These are phyloP conservation scores for Misgurnus anguillicaudatus DNA, from an alignment of 2,113 vertebrate species.

Conservation along the genomic window DNA sequence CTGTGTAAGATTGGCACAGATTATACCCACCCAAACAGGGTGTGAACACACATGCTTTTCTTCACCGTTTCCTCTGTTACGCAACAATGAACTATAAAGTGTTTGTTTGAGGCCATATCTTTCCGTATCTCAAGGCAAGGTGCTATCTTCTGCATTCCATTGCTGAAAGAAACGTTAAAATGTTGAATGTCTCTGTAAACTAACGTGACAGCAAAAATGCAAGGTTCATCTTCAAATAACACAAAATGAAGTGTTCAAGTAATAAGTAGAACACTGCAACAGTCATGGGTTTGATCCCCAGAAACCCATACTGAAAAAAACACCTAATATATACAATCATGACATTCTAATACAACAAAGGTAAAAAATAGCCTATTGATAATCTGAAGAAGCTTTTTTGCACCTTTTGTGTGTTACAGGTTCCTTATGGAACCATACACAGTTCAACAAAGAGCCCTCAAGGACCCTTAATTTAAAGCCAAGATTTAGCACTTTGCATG, in stretches of 20 bases:
- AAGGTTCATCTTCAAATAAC: neutral
- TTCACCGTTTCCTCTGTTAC: slow-evolving; percentile 1
- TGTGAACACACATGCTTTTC: slow-evolving; percentile 4
- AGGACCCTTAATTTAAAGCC: too few species aligned
- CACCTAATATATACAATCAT: too few species aligned
- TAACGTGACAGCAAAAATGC: neutral
- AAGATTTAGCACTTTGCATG: neutral
- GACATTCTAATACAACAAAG: too few species aligned
- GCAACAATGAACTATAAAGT: slow-evolving; percentile 29
- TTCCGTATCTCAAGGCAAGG: slow-evolving; percentile 21
- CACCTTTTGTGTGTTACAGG: too few species aligned
- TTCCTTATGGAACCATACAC: too few species aligned
- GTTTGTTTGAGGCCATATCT: slow-evolving; percentile 15
- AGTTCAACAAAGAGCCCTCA: too few species aligned
- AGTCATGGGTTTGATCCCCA: too few species aligned
- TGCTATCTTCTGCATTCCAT: slow-evolving; percentile 20
- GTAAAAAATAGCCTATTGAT: too few species aligned
- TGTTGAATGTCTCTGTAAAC: neutral
- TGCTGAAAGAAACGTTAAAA: neutral
- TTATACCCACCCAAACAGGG: neutral
- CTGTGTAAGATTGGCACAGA: slow-evolving; percentile 16
- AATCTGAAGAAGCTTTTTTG: too few species aligned
- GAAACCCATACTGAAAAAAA: too few species aligned
- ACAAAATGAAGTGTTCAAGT: neutral
- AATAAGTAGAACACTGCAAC: neutral